These are phyloP conservation scores for Danaus melanippus DNA, from an alignment of 1,140 invertebrate genomes.

Conservation along the genomic window DNA sequence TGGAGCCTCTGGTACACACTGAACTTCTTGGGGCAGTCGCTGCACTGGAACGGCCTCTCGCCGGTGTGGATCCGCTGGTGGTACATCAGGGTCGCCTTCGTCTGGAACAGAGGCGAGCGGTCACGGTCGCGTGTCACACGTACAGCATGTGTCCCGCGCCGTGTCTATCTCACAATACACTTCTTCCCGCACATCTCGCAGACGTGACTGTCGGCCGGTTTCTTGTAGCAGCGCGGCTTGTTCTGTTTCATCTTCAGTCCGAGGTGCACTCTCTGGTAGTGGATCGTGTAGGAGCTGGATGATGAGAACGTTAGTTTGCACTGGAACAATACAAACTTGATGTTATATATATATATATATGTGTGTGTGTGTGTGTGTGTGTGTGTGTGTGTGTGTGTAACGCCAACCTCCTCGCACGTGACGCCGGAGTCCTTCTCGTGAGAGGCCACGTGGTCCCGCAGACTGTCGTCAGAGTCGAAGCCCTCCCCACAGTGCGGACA, in stretches of 20 bases:
- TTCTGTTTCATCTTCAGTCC: slow-evolving; percentile 26
- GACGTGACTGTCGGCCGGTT: slow-evolving; percentile 22
- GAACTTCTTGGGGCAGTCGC: slow-evolving; percentile 70
- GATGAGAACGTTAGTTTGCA: slow-evolving; percentile 33
- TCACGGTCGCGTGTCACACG: too few relatives aligned
- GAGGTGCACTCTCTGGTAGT: slow-evolving; percentile 39
- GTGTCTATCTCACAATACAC: slow-evolving; percentile 37
- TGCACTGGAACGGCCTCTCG: slow-evolving; percentile 80
- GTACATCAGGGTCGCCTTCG: slow-evolving; percentile 37
- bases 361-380: too few relatives aligned
- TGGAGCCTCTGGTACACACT: slow-evolving; percentile 36
- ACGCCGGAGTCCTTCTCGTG: slow-evolving; percentile 23
- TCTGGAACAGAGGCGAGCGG: slow-evolving; percentile 21
- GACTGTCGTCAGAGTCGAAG: slow-evolving; percentile 13
- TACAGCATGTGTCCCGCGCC: too few relatives aligned
- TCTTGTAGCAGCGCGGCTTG: slow-evolving; percentile 10
- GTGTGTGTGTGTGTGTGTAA: too few relatives aligned
- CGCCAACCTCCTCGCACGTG: slow-evolving; percentile 34
- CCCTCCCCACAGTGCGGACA: slow-evolving; percentile 33
- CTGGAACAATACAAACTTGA: slow-evolving; percentile 13
- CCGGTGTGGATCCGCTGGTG: slow-evolving; percentile 78
- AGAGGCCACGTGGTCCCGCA: slow-evolving; percentile 28
- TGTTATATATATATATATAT: not conserved
- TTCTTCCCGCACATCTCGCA: slow-evolving; percentile 51
- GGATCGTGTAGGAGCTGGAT: slow-evolving; percentile 28